Evolutionary conservation across 2,113 vertebrate genomes (phyloP).

Genomic region (Sinosuthora webbiana): DNA sequence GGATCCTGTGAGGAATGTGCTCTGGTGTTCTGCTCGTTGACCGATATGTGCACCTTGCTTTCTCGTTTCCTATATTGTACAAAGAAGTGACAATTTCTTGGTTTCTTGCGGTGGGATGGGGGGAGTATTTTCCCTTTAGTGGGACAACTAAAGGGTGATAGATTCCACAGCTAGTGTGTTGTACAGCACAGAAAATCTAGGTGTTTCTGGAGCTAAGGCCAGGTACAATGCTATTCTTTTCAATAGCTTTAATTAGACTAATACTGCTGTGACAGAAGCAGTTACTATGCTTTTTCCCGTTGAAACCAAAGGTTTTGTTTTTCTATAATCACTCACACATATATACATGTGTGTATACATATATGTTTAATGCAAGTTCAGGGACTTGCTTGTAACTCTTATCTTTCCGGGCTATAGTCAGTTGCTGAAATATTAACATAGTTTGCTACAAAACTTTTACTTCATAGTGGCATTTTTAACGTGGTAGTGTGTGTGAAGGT

Average conservation of each 20-base stretch:
- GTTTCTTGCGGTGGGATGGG: background rate
- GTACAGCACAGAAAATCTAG: background rate
- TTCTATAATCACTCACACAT: background rate
- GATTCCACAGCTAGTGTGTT: background rate
- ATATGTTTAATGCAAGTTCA: background rate
- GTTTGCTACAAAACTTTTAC: background rate
- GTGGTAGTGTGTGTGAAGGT: too few relatives aligned
- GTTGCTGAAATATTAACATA: background rate
- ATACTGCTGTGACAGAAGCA: background rate
- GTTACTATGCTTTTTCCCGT: background rate
- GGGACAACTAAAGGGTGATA: background rate
- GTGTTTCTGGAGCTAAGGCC: background rate
- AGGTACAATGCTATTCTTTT: background rate
- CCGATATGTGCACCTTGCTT: accelerated
- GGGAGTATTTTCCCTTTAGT: background rate
- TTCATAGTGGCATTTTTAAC: background rate
- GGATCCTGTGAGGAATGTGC: background rate
- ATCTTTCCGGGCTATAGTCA: background rate
- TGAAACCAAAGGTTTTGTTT: background rate
- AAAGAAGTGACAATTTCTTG: background rate
- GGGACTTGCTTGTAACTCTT: background rate
- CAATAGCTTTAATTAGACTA: background rate
- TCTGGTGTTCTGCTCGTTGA: background rate
- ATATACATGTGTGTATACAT: too few relatives aligned
- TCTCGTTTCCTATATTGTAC: accelerated